Percentiles rank a stretch among this genome's conserved stretches.
phyloP scores from a whole-genome alignment of 1,140 invertebrate species.

The Neotoxoptera formosana region DNA sequence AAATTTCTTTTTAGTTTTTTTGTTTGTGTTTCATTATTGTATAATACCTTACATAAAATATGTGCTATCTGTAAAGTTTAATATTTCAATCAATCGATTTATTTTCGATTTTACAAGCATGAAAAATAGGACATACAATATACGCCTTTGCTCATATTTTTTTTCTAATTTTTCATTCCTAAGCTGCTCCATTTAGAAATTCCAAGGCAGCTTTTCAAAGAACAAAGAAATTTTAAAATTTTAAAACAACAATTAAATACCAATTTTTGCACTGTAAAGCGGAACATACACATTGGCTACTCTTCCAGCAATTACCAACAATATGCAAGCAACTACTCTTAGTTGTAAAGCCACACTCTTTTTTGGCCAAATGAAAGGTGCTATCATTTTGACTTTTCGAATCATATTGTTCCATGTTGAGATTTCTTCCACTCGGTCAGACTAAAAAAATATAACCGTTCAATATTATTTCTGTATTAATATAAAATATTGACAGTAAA shows the following conservation, averaged over 20 bases:
- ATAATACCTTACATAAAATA: no score
- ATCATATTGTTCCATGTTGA: conserved; percentile 83
- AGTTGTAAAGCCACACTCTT: conserved; percentile 80
- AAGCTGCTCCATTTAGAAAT: no score
- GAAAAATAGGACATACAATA: no score
- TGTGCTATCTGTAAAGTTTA: no score
- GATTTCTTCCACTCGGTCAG: conserved; percentile 60
- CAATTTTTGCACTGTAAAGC: conserved; percentile 90
- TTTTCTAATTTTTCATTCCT: no score
- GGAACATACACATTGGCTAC: conserved; percentile 94
- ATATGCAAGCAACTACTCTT: conserved; percentile 83
- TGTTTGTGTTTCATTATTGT: no score
- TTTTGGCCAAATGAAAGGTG: conserved; percentile 95
- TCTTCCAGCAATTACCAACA: conserved; percentile 79
- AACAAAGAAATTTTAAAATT: conserved; percentile 48
- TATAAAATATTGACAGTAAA: not conserved
- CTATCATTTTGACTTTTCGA: conserved; percentile 79
- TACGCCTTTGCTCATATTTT: no score
- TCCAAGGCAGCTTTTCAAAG: no score
- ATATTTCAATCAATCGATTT: no score
- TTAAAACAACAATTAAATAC: conserved; percentile 58
- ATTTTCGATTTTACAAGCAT: no score
- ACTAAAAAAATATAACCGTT: conserved; percentile 42
- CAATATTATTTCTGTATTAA: not conserved
- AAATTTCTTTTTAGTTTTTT: no score